Evolutionary conservation across 23 tunicate species (phyloP).

Genomic region (Styela plicata): DNA sequence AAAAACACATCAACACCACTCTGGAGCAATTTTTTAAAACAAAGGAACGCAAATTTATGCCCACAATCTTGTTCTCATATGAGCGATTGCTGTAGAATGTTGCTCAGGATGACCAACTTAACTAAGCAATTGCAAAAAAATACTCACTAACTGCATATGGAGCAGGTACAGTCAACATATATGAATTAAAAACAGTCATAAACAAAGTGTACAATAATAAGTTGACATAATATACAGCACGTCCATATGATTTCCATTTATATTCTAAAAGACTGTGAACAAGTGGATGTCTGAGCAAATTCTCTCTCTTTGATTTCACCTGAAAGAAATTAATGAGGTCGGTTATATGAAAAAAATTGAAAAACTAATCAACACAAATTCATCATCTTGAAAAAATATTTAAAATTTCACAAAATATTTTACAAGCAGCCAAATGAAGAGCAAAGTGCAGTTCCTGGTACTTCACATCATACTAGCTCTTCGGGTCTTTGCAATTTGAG

Average conservation of each 20-base stretch:
- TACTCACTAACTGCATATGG: slow-evolving; percentile 78
- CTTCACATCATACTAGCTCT: neutral
- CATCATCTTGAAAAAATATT: neutral
- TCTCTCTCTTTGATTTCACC: slow-evolving; percentile 78
- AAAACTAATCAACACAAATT: neutral
- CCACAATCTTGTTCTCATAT: too few relatives aligned
- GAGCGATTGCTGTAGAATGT: too few relatives aligned
- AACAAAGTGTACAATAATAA: slow-evolving; percentile 51
- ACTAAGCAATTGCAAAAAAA: too few relatives aligned
- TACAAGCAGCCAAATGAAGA: neutral
- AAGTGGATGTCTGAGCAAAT: slow-evolving; percentile 88
- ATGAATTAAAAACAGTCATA: slow-evolving; percentile 73
- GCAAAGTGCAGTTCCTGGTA: neutral
- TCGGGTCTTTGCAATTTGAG: neutral
- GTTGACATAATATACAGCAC: slow-evolving; percentile 67
- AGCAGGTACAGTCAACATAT: slow-evolving; percentile 82
- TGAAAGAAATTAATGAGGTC: slow-evolving; percentile 17
- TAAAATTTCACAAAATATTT: neutral
- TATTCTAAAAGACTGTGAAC: slow-evolving; percentile 70
- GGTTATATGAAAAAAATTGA: neutral
- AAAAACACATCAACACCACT: too few relatives aligned
- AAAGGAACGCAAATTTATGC: too few relatives aligned
- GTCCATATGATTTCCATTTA: slow-evolving; percentile 89
- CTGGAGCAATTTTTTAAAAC: too few relatives aligned
- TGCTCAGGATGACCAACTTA: too few relatives aligned